phyloP scores from a whole-genome alignment of 1,140 invertebrate species.

The Drosophila tani region DNA sequence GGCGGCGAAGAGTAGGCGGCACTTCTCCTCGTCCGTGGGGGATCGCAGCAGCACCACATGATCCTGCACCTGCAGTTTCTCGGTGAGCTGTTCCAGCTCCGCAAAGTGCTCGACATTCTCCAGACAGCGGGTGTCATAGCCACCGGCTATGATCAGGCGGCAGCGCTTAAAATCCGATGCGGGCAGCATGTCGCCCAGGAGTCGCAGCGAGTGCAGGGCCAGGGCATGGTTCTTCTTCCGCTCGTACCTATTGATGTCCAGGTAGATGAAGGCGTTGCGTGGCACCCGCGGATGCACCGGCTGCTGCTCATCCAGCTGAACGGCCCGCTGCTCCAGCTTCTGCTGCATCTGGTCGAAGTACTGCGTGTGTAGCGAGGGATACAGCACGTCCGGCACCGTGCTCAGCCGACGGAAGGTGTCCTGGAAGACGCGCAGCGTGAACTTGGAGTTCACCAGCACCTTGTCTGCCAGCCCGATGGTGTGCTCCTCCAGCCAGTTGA shows the following conservation, averaged over 20 bases:
- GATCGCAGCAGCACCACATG: slow-evolving; percentile 94
- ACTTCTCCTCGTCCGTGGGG: slow-evolving; percentile 93
- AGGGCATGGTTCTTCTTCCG: slow-evolving; percentile 97
- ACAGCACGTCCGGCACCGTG: slow-evolving; percentile 92
- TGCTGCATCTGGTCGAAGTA: slow-evolving; percentile 88
- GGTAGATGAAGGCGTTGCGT: slow-evolving; percentile 89
- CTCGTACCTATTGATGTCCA: slow-evolving; percentile 99
- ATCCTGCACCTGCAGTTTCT: slow-evolving; percentile 88
- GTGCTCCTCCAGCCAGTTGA: slow-evolving; percentile 96
- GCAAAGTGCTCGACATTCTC: slow-evolving; percentile 96
- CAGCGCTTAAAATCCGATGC: slow-evolving; percentile 87
- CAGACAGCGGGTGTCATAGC: slow-evolving; percentile 95
- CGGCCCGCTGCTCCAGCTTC: slow-evolving; percentile 73
- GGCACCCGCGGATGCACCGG: slow-evolving; percentile 64
- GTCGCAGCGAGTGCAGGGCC: slow-evolving; percentile 92
- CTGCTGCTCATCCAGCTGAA: slow-evolving; percentile 42
- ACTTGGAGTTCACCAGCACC: slow-evolving; percentile 97
- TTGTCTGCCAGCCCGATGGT: slow-evolving; percentile 94
- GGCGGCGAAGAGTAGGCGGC: slow-evolving; percentile 90
- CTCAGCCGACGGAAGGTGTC: slow-evolving; percentile 92
- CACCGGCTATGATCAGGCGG: slow-evolving; percentile 97
- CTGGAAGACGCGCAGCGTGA: slow-evolving; percentile 93
- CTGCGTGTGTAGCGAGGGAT: slow-evolving; percentile 96
- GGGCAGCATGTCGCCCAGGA: slow-evolving; percentile 87
- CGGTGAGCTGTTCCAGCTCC: slow-evolving; percentile 87